phyloP scores from a whole-genome alignment of 2,113 vertebrate species.

The Callorhinus ursinus region DNA sequence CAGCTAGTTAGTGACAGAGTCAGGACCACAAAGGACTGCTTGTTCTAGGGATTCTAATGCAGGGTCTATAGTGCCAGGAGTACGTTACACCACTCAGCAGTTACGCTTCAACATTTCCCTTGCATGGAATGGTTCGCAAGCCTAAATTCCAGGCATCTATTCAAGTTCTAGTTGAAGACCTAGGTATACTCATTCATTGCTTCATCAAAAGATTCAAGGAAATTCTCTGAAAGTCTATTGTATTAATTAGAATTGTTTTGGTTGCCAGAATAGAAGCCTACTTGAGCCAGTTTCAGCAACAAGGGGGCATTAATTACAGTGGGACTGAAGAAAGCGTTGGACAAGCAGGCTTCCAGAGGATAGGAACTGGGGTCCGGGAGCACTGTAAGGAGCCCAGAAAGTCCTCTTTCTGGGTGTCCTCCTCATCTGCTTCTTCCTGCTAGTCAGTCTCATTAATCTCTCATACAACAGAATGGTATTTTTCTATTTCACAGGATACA shows the following conservation, averaged over 20 bases:
- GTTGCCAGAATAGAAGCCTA: constrained; percentile 10
- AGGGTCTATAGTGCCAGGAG: neutral
- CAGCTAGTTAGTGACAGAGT: neutral
- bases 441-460: neutral
- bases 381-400: neutral
- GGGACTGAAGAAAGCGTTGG: neutral
- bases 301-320: neutral
- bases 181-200: neutral
- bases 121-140: neutral
- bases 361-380: neutral
- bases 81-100: neutral
- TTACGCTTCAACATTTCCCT: neutral
- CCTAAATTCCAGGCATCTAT: neutral
- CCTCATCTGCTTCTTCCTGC: neutral
- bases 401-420: neutral
- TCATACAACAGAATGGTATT: neutral
- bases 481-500: neutral
- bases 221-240: neutral
- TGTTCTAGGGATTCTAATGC: neutral
- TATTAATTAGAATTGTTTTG: constrained; percentile 15
- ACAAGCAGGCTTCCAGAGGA: neutral
- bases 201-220: neutral
- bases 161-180: neutral
- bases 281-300: neutral
- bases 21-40: neutral